Evolutionary conservation across 2,797 vertebrate species (phyloP).

Genomic region (Gymnothorax reevesii): DNA sequence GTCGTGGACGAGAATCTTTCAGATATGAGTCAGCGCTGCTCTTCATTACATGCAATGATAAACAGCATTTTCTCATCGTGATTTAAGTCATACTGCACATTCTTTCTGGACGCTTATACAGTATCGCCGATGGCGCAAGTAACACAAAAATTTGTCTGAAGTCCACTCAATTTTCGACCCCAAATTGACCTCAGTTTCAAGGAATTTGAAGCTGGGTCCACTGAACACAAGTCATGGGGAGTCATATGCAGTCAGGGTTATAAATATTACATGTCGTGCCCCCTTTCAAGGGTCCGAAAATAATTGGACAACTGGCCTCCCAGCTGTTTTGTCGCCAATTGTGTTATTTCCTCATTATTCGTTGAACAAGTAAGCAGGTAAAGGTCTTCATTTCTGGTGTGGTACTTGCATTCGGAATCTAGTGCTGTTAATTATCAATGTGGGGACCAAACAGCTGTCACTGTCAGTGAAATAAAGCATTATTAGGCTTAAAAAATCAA

Average conservation of each 20-base stretch:
- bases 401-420: no score
- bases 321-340: no score
- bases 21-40: not conserved
- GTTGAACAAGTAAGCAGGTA: no score
- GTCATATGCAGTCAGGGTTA: not conserved
- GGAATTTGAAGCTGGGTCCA: not conserved
- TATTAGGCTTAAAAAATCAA: no score
- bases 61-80: not conserved
- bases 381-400: no score
- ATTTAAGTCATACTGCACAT: not conserved
- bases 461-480: no score
- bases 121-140: not conserved
- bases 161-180: not conserved
- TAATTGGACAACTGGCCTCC: no score
- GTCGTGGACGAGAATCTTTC: not conserved
- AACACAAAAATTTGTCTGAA: not conserved
- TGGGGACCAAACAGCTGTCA: no score
- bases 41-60: not conserved
- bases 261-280: no score
- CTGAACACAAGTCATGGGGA: not conserved
- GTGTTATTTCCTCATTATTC: no score
- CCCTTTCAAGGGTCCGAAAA: no score
- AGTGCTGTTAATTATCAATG: no score
- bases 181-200: not conserved
- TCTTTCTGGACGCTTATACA: not conserved